Conservation (phyloP, 2,113 vertebrate species). For the Micronisus gabar region DNA sequence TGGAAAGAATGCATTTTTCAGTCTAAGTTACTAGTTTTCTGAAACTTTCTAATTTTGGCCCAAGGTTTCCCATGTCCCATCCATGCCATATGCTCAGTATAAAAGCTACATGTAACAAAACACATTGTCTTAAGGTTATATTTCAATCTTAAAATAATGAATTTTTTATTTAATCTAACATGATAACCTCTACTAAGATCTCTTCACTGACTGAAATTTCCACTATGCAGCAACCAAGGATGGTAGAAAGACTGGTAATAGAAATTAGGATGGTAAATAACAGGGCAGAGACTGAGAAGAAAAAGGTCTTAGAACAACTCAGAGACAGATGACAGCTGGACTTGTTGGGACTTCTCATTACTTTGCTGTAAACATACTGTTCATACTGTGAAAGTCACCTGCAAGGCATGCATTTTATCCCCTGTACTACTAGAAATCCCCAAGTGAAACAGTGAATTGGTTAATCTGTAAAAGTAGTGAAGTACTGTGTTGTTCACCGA, state of each 20-base stretch:
- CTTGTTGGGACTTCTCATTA: neutral
- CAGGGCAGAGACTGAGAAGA: neutral
- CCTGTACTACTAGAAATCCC: neutral
- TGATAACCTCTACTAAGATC: neutral
- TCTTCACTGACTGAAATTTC: neutral
- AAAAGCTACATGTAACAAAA: neutral
- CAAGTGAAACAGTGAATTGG: neutral
- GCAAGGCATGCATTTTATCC: neutral
- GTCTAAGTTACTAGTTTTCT: neutral
- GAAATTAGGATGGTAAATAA: neutral
- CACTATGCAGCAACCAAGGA: neutral
- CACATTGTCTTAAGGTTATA: neutral
- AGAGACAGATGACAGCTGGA: neutral
- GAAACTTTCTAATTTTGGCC: neutral
- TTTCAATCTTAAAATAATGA: neutral
- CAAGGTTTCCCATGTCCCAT: neutral
- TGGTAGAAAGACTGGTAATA: neutral
- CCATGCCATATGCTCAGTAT: neutral
- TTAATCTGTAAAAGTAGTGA: neutral
- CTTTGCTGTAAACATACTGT: neutral
- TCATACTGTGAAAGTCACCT: neutral
- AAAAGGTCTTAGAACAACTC: neutral
- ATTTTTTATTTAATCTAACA: neutral
- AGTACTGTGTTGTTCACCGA: neutral
- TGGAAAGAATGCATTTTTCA: neutral